These are phyloP conservation scores for Hephaestus fuliginosus DNA, from an alignment of 2,797 vertebrate species.

Conservation along the genomic window DNA sequence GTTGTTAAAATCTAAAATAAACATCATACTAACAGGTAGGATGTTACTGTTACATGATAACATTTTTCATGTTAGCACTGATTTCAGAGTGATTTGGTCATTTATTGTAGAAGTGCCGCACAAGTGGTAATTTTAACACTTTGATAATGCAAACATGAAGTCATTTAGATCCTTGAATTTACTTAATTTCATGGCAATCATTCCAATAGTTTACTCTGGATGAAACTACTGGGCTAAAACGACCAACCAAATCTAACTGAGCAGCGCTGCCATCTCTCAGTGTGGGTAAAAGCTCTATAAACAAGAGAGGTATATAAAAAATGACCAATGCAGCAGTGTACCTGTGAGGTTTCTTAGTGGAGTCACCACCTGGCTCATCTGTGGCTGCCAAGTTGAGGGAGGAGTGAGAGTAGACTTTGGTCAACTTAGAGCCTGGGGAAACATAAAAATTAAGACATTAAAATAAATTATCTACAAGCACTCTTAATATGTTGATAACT, in stretches of 20 bases:
- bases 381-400: constrained; percentile 88
- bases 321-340: constrained; percentile 32
- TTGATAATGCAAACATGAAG: neutral
- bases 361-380: constrained; percentile 73
- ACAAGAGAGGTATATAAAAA: neutral
- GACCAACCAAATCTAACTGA: neutral
- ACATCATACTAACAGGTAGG: neutral
- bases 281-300: neutral
- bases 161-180: neutral
- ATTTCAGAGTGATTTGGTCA: neutral
- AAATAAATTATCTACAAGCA: neutral
- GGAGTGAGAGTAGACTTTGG: constrained; percentile 90
- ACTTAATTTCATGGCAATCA: neutral
- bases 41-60: neutral
- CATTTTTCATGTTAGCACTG: neutral
- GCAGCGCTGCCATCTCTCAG: neutral
- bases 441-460: constrained; percentile 7
- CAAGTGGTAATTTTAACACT: neutral
- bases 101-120: neutral
- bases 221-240: neutral
- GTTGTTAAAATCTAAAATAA: neutral
- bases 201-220: neutral
- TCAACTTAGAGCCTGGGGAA: constrained; percentile 80
- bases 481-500: neutral
- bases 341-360: constrained; percentile 78